Conservation (phyloP, 2,888 invertebrate genomes). For the Miltochrista miniata region DNA sequence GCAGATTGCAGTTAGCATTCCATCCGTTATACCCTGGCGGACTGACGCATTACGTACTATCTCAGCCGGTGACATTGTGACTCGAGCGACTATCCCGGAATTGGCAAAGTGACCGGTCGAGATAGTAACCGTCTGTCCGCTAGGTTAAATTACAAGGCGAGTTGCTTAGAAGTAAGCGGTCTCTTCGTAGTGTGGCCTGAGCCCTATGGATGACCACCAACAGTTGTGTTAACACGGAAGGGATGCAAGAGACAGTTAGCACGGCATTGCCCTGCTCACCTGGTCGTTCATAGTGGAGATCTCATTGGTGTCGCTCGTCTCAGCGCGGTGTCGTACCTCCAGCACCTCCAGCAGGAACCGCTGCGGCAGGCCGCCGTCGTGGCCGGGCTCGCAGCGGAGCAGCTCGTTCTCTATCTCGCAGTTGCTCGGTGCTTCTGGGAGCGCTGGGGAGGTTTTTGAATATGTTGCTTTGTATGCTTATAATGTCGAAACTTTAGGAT, state of each 20-base stretch:
- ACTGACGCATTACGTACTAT: too few relatives aligned
- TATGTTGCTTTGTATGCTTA: background rate
- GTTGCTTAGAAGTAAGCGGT: too few relatives aligned
- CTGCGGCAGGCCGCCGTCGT: conserved; percentile 92
- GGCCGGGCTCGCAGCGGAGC: conserved; percentile 89
- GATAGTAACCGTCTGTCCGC: too few relatives aligned
- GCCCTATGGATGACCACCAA: too few relatives aligned
- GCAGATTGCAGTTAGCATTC: too few relatives aligned
- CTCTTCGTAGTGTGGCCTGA: too few relatives aligned
- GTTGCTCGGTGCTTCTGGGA: conserved; percentile 89
- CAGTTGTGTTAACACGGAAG: background rate
- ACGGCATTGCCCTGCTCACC: conserved; percentile 71
- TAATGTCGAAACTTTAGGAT: too few relatives aligned
- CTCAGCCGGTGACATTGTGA: too few relatives aligned
- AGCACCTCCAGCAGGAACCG: conserved; percentile 92
- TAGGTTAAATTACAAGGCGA: too few relatives aligned
- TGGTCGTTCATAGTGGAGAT: conserved; percentile 86
- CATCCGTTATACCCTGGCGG: too few relatives aligned
- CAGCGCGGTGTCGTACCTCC: conserved; percentile 83
- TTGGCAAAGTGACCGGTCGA: too few relatives aligned
- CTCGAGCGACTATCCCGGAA: too few relatives aligned
- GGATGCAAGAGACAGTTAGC: conserved; percentile 17
- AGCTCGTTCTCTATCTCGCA: conserved; percentile 89
- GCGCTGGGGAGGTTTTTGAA: conserved; percentile 74
- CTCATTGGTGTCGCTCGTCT: conserved; percentile 79